These are phyloP conservation scores for Yponomeuta cagnagella DNA, from an alignment of 2,888 invertebrate species.

Conservation along the genomic window DNA sequence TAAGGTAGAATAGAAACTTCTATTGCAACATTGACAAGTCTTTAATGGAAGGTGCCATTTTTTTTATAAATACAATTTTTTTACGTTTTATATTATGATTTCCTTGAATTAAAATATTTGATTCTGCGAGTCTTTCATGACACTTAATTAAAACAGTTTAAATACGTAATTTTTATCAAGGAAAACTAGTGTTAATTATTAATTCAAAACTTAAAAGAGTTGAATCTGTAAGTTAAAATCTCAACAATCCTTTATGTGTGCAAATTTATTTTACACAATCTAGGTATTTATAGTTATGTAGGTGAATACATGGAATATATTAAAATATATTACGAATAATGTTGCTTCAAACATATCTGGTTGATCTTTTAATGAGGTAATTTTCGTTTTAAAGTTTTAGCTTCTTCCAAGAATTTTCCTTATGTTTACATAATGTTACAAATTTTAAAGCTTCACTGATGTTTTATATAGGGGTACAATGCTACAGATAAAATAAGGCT, in stretches of 20 bases:
- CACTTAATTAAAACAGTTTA: neutral
- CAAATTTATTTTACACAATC: neutral
- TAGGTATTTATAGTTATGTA: neutral
- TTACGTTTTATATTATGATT: neutral
- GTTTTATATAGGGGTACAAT: neutral
- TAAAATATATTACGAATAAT: neutral
- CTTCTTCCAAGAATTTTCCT: no score
- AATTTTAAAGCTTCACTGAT: neutral
- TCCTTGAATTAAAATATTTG: neutral
- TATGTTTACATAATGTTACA: no score
- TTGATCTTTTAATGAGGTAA: no score
- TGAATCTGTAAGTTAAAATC: conserved; percentile 4
- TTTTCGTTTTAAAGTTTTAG: no score
- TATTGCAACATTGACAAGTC: neutral
- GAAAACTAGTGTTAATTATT: neutral
- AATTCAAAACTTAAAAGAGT: neutral
- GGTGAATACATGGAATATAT: neutral
- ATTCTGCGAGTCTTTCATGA: neutral
- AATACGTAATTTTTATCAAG: neutral
- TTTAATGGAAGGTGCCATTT: neutral
- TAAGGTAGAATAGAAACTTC: neutral
- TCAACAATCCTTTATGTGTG: neutral
- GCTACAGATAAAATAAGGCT: neutral
- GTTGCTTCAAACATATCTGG: conserved; percentile 10
- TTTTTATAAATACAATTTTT: neutral